A percentile compares a stretch with the other conserved stretches of the same genome.
phyloP scores from a whole-genome alignment of 2,113 vertebrate species.

The Catagonus wagneri region DNA sequence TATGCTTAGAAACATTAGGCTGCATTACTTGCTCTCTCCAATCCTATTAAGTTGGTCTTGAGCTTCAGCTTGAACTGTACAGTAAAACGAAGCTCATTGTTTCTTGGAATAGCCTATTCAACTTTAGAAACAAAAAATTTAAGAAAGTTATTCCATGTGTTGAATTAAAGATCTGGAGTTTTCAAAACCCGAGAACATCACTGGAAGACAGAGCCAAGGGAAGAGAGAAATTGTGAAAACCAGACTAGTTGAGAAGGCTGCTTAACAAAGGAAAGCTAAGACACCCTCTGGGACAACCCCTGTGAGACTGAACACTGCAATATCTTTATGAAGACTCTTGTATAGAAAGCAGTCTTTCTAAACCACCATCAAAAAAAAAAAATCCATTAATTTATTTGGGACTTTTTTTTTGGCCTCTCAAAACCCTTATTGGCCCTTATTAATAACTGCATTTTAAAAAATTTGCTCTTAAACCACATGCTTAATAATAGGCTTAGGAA shows the following conservation, averaged over 20 bases:
- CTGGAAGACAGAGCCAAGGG: background rate
- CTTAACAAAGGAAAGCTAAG: background rate
- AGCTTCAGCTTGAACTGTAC: background rate
- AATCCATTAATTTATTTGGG: background rate
- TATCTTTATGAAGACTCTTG: background rate
- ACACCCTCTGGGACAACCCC: background rate
- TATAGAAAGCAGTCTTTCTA: background rate
- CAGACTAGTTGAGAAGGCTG: background rate
- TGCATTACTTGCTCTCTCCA: background rate
- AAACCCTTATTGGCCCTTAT: background rate
- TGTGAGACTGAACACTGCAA: background rate
- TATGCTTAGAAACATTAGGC: background rate
- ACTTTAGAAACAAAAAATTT: background rate
- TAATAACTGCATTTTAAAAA: background rate
- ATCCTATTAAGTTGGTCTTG: background rate
- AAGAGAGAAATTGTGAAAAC: background rate
- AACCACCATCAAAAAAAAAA: background rate
- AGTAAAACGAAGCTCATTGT: background rate
- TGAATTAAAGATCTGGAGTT: background rate
- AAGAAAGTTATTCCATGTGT: background rate
- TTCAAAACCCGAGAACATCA: background rate
- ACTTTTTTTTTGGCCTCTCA: background rate
- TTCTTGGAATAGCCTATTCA: background rate
- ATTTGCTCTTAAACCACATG: background rate
- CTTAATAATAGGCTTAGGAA: conserved; percentile 37